Evolutionary conservation across 2,888 invertebrate genomes (phyloP).

Genomic region (Oegoconia quadripuncta): DNA sequence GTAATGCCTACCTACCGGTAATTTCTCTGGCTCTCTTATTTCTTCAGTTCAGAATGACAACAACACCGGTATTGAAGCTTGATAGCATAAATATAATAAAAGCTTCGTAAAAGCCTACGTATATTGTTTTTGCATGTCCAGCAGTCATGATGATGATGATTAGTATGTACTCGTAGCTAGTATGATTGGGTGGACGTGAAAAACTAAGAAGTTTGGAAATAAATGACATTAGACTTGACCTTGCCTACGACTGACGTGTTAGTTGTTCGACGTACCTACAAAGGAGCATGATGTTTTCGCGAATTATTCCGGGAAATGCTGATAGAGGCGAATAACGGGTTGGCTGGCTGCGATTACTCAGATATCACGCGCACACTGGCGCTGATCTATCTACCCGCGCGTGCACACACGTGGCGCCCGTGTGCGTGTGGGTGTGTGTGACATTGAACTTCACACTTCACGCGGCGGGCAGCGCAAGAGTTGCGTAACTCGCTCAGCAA

Average conservation of each 20-base stretch:
- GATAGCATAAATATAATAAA: no score
- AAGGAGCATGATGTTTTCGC: constrained; percentile 62
- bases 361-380: constrained; percentile 50
- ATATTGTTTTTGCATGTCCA: no score
- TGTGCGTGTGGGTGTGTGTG: constrained; percentile 56
- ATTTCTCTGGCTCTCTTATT: no score
- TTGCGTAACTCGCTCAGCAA: constrained; percentile 59
- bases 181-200: no score
- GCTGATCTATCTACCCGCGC: constrained; percentile 31
- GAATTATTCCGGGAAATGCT: constrained; percentile 70
- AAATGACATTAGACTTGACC: no score
- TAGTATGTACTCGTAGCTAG: no score
- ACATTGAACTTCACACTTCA: constrained; percentile 78
- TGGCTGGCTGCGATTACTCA: constrained; percentile 66
- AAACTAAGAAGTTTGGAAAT: no score
- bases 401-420: constrained; percentile 17
- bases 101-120: no score
- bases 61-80: no score
- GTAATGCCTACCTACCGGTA: no score
- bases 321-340: constrained; percentile 73
- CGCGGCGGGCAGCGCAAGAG: constrained; percentile 65
- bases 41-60: no score
- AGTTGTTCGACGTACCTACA: constrained; percentile 40
- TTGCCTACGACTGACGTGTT: constrained; percentile 54
- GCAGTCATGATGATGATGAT: no score